These are phyloP conservation scores for Cliona cf. orientalis DNA, from an alignment of 37 sponge, comb jelly and placozoan species.

Conservation along the genomic window DNA sequence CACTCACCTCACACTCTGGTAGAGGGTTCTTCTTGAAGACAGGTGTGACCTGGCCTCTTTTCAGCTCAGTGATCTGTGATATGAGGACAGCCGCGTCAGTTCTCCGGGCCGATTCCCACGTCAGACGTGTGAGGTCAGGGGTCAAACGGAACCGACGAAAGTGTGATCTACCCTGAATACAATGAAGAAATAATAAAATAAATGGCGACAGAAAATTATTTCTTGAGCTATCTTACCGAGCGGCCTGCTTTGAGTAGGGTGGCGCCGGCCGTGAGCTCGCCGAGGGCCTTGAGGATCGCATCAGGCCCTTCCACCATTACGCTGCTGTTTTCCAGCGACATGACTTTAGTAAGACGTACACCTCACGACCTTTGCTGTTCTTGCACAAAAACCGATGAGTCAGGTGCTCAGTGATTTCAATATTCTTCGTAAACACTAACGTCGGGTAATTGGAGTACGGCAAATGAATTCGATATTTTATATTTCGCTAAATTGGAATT, in stretches of 20 bases:
- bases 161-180: constrained; percentile 80
- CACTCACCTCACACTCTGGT: constrained; percentile 82
- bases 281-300: constrained; percentile 15
- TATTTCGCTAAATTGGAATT: neutral
- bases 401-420: neutral
- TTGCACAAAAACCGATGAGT: neutral
- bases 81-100: constrained; percentile 76
- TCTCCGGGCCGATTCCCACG: constrained; percentile 79
- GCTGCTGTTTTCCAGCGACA: constrained; percentile 1
- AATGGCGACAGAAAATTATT: neutral
- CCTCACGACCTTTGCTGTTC: neutral
- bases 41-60: constrained; percentile 77
- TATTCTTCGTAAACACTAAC: neutral
- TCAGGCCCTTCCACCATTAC: neutral
- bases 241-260: constrained; percentile 84
- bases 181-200: neutral
- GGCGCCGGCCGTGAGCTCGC: constrained; percentile 60
- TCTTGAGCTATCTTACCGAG: constrained; percentile 35
- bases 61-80: constrained; percentile 79
- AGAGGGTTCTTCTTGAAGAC: constrained; percentile 79
- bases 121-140: constrained; percentile 75
- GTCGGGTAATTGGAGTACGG: neutral
- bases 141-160: constrained; percentile 80
- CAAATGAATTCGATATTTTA: neutral
- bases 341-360: neutral